Percentiles rank a stretch among this genome's conserved stretches.
Evolutionary conservation across 2,113 vertebrate species (phyloP).

Genomic region (Cardinalis cardinalis): DNA sequence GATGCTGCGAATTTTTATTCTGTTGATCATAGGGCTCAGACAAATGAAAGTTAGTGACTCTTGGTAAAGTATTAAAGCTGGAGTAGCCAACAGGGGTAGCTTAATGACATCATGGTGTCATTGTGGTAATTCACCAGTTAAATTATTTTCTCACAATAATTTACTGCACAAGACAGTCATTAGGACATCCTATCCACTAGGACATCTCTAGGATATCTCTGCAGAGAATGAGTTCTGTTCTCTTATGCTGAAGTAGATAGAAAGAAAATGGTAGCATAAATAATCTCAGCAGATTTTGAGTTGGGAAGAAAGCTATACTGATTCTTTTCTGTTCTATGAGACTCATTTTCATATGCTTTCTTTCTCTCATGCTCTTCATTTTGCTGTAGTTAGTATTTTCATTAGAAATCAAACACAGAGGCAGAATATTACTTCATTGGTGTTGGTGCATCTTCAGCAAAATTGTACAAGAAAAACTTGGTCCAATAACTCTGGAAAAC

Average conservation of each 20-base stretch:
- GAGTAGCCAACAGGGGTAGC: not conserved
- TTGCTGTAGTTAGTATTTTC: not conserved
- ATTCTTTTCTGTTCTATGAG: not conserved
- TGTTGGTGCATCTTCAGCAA: slow-evolving; percentile 1
- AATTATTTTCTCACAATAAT: not conserved
- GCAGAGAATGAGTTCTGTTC: not conserved
- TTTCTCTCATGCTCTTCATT: not conserved
- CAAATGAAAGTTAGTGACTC: not conserved
- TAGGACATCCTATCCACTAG: not conserved
- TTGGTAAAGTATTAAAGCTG: not conserved
- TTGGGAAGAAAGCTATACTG: not conserved
- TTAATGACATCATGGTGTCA: not conserved
- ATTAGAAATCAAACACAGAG: not conserved
- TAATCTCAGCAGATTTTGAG: not conserved
- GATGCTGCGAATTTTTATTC: not conserved
- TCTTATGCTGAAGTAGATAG: not conserved
- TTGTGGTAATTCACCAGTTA: not conserved
- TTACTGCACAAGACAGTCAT: not conserved
- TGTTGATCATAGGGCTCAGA: not conserved
- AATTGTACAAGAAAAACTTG: not conserved
- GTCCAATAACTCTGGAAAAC: not conserved
- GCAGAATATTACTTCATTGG: not conserved
- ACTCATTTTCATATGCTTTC: not conserved
- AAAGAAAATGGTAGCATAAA: not conserved
- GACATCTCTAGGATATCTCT: not conserved